Base-by-base conservation (phyloP, 2,888 invertebrate species). In the Acronicta aceris region DNA sequence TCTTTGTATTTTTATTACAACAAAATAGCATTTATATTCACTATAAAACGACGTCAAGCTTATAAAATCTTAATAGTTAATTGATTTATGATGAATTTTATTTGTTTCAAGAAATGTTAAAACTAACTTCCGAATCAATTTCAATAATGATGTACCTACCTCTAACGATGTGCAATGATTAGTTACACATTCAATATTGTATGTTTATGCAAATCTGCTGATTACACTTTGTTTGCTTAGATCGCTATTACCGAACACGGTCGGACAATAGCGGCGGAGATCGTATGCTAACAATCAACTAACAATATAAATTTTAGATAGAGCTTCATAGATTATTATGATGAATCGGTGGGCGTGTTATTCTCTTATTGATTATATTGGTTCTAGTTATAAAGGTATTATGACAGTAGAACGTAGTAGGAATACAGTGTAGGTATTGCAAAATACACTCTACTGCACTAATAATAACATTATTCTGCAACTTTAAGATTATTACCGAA, bases 141-240 rank as follows among this genome's bases (percentile, higher is more conserved):
- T 55, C 41, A 64, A 71, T 63, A n/a, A 64, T 53, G 42, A 64
- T 69, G 61, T 56, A 21, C 4, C 2, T 21, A 38, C 38, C 6
- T 38, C 58, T 59, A 56, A 53, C 59, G 76, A 75, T 58, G 59
- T 68, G 65, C 71, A 81, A 77, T 86, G 79, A 85, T 84, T 84
- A 82, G 81, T 77, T 78, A 78, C 82, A 79, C 62, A 63, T 70
- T 74, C 77, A 82, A 84, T 82, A 63, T 58, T 67, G 79, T 67
- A 41, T 84, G 82, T 81, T 82, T 85, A 89, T 88, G 89, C 82
- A 83, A 89, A 90, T 88, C 54, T 49, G 59, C 77, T 83, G 81
- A 86, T 86, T 83, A 81, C 74, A 76, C 78, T 82, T 81, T 84
- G 85, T 84, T 87, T 86, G 84, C 81, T 86, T 85, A 81, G 76